Evolutionary conservation across 2,888 invertebrate genomes (phyloP).

Genomic region (Colostygia pectinataria): DNA sequence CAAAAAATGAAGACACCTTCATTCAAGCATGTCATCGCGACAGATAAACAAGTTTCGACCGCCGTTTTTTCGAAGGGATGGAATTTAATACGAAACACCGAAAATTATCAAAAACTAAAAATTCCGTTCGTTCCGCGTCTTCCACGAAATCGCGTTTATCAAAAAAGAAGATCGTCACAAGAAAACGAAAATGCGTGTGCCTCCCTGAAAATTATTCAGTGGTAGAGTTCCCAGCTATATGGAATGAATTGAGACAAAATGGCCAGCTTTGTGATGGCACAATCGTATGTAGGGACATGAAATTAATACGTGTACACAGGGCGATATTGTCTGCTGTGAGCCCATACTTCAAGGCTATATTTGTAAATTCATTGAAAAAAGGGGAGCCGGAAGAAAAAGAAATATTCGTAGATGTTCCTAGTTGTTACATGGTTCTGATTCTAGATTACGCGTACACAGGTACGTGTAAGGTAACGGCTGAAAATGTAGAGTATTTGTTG

Average conservation of each 20-base stretch:
- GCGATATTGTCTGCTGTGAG: slow-evolving; percentile 88
- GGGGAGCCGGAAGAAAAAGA: slow-evolving; percentile 84
- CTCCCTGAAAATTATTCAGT: slow-evolving; percentile 83
- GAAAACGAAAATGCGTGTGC: slow-evolving; percentile 84
- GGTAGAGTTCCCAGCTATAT: slow-evolving; percentile 85
- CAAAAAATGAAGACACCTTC: slow-evolving; percentile 59
- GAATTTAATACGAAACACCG: slow-evolving; percentile 82
- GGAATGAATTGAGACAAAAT: slow-evolving; percentile 86
- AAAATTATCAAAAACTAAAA: slow-evolving; percentile 81
- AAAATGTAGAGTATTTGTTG: slow-evolving; percentile 87
- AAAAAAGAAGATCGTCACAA: slow-evolving; percentile 72
- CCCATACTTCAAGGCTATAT: slow-evolving; percentile 88
- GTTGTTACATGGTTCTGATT: slow-evolving; percentile 84
- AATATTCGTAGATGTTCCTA: slow-evolving; percentile 84
- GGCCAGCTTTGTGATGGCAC: slow-evolving; percentile 88
- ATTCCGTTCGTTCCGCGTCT: slow-evolving; percentile 75
- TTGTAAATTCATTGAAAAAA: slow-evolving; percentile 86
- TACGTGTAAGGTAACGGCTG: slow-evolving; percentile 83
- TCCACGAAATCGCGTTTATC: slow-evolving; percentile 69
- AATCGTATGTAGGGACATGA: slow-evolving; percentile 84
- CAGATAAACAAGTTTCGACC: slow-evolving; percentile 79
- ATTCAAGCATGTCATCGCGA: slow-evolving; percentile 67
- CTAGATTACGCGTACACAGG: slow-evolving; percentile 91
- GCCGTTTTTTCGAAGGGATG: slow-evolving; percentile 81
- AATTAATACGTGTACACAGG: slow-evolving; percentile 85